Conservation (phyloP, 1,140 invertebrate species). For the Drosophila triauraria region DNA sequence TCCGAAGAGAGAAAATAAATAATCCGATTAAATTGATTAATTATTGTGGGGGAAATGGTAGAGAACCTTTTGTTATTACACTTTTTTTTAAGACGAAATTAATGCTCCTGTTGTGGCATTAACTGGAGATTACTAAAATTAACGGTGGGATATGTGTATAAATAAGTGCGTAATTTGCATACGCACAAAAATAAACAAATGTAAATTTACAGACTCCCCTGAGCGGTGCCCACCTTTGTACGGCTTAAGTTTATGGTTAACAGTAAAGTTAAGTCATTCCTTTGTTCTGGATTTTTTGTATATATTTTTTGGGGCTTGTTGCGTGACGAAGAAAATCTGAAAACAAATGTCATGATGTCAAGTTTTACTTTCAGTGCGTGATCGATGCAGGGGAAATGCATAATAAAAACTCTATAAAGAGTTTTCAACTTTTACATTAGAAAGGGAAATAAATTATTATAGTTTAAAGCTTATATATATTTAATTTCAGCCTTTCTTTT, state of each 20-base stretch:
- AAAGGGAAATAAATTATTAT: neutral
- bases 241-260: conserved; percentile 1
- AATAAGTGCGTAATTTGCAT: conserved; percentile 31
- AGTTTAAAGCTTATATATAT: neutral
- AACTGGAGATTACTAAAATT: conserved; percentile 7
- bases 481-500: neutral
- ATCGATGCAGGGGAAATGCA: neutral
- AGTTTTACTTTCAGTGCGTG: neutral
- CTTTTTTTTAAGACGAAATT: conserved; percentile 29
- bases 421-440: neutral
- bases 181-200: conserved; percentile 22
- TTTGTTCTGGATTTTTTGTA: conserved; percentile 8
- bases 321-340: conserved; percentile 1
- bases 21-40: conserved; percentile 76
- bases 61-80: conserved; percentile 59
- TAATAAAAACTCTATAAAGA: neutral
- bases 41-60: conserved; percentile 45
- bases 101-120: conserved; percentile 15
- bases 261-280: conserved; percentile 5
- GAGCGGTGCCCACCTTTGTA: conserved; percentile 9
- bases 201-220: conserved; percentile 19
- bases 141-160: neutral
- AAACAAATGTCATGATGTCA: conserved; percentile 2
- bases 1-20: conserved; percentile 48
- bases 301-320: neutral